phyloP scores from a whole-genome alignment of 2,113 vertebrate genomes.

The Pomatostomus ruficeps region DNA sequence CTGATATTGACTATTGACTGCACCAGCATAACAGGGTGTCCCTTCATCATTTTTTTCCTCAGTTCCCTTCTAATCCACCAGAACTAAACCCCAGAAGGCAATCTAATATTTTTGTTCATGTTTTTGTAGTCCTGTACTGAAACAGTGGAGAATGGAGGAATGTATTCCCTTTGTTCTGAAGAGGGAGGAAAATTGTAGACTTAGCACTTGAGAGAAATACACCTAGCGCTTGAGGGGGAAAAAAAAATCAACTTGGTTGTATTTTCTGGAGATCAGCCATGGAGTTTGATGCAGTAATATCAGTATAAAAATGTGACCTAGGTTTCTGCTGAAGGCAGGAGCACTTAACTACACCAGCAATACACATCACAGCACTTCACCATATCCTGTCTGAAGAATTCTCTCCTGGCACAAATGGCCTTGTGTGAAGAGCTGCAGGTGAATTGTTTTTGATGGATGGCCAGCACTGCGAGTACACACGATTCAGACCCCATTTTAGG shows the following conservation, averaged over 20 bases:
- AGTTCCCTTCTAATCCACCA: neutral
- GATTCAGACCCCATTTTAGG: neutral
- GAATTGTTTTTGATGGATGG: neutral
- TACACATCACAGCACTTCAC: neutral
- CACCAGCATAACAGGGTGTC: neutral
- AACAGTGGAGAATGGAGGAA: neutral
- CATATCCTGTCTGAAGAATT: neutral
- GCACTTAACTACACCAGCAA: neutral
- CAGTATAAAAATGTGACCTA: neutral
- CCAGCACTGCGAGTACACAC: neutral
- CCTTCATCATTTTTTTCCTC: neutral
- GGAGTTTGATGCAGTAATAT: neutral
- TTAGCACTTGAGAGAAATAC: neutral
- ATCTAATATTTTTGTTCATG: neutral
- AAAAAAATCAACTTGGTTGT: neutral
- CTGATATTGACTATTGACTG: neutral
- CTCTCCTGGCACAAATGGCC: neutral
- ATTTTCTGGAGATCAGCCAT: neutral
- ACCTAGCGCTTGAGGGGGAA: neutral
- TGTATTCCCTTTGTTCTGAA: neutral
- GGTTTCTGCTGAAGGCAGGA: neutral
- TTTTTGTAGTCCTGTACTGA: neutral
- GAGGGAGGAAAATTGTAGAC: neutral
- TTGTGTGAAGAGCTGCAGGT: neutral
- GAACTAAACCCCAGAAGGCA: neutral